Conservation (phyloP, 1,140 invertebrate species). For the Scylla paramamosain region DNA sequence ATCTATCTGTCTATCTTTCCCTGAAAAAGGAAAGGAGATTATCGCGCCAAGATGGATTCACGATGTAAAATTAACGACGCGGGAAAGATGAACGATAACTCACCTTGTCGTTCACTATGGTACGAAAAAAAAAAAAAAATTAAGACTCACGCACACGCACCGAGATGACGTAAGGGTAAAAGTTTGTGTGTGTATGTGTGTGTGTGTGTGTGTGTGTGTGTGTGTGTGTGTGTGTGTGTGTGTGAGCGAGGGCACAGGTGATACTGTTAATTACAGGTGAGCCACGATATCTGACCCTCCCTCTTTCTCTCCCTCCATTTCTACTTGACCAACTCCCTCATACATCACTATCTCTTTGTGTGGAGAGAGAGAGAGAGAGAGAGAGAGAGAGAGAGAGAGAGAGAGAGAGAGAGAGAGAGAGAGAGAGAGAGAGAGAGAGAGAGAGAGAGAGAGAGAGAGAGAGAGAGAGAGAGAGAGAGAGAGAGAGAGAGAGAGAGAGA, state of each 20-base stretch:
- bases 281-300: not conserved
- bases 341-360: not conserved
- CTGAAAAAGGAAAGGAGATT: not conserved
- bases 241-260: not conserved
- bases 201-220: not conserved
- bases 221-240: not conserved
- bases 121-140: not conserved
- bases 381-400: slow-evolving; percentile 3
- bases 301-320: not conserved
- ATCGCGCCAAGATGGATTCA: not conserved
- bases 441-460: too few species aligned
- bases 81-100: not conserved
- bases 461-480: too few species aligned
- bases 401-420: too few species aligned
- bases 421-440: too few species aligned
- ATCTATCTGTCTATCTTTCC: not conserved
- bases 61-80: not conserved
- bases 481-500: too few species aligned
- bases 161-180: not conserved
- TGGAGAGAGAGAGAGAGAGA: not conserved
- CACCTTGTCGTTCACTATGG: not conserved
- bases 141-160: not conserved
- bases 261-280: slow-evolving; percentile 14
- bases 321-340: not conserved
- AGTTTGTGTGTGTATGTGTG: not conserved